phyloP scores from a whole-genome alignment of 2,113 vertebrate species.

The Chionis minor region DNA sequence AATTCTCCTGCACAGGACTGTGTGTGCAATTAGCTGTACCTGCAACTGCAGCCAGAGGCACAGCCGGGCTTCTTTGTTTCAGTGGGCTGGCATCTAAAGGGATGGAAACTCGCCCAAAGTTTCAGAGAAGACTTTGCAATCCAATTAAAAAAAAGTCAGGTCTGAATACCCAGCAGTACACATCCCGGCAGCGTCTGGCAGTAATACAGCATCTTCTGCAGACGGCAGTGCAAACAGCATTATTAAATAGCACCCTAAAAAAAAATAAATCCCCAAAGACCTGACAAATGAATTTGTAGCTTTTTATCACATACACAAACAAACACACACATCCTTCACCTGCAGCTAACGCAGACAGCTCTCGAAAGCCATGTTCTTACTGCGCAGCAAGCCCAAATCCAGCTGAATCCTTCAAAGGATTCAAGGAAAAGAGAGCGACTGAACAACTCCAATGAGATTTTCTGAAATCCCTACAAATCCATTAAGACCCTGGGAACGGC shows the following conservation, averaged over 20 bases:
- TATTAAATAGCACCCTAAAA: background rate
- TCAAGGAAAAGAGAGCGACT: background rate
- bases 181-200: background rate
- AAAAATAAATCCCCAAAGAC: background rate
- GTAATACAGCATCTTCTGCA: background rate
- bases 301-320: background rate
- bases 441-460: background rate
- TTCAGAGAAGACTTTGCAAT: background rate
- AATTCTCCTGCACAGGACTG: fast-evolving
- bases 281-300: background rate
- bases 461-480: fast-evolving
- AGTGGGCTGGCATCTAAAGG: background rate
- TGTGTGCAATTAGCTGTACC: fast-evolving
- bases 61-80: background rate
- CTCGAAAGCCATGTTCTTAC: background rate
- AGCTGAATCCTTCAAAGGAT: background rate
- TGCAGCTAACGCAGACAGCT: background rate
- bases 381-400: background rate
- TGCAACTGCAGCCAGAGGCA: background rate
- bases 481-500: background rate
- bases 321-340: background rate
- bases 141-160: background rate
- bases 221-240: background rate
- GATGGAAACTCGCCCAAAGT: background rate
- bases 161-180: background rate